Evolutionary conservation across 2,888 invertebrate species (phyloP).

Genomic region (Torymus texanus): DNA sequence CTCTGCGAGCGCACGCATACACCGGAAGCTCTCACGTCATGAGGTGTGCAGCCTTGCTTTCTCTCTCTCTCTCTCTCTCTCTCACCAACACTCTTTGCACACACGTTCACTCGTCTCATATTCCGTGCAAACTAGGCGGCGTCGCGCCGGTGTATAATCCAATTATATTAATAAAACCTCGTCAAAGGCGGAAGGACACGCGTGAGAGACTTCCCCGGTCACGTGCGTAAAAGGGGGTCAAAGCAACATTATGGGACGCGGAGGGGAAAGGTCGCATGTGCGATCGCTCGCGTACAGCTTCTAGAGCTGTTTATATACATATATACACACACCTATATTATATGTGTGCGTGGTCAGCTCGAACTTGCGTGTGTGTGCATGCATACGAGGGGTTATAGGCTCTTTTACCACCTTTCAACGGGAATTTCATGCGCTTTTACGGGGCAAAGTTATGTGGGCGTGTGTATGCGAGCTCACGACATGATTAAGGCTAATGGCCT

Average conservation of each 20-base stretch:
- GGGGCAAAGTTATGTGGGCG: not conserved
- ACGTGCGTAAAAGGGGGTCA: not conserved
- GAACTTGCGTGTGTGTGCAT: no score
- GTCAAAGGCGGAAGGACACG: constrained; percentile 11
- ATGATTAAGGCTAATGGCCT: constrained; percentile 13
- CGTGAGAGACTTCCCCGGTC: constrained; percentile 16
- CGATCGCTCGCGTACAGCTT: no score
- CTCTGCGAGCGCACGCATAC: no score
- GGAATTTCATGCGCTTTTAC: not conserved
- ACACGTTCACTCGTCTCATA: not conserved
- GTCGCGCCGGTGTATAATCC: not conserved
- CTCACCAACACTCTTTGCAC: not conserved
- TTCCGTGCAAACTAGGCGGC: not conserved
- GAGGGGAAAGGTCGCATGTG: no score
- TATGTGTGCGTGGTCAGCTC: no score
- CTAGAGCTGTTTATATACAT: no score
- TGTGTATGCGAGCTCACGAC: not conserved
- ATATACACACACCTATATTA: no score
- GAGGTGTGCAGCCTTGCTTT: not conserved
- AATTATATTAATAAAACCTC: constrained; percentile 22
- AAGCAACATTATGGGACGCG: no score
- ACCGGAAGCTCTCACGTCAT: no score
- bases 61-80: not conserved
- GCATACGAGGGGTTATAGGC: not conserved
- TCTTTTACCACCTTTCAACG: not conserved